phyloP scores from a whole-genome alignment of 2,888 invertebrate species.

The Tuberolachnus salignus region DNA sequence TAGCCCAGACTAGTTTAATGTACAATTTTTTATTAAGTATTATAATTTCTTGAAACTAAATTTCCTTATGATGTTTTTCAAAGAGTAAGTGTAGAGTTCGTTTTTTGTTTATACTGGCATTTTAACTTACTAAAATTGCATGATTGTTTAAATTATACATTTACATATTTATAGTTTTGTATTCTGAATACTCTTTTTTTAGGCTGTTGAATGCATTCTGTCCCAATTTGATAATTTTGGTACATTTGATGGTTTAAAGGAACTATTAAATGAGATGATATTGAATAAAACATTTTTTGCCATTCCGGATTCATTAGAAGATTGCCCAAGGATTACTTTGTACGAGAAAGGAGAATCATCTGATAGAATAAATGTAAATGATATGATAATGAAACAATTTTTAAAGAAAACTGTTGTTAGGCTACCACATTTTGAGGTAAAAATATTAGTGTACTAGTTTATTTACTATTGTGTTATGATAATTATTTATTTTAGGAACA shows the following conservation, averaged over 20 bases:
- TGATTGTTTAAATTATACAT: background rate
- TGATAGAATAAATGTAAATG: constrained; percentile 40
- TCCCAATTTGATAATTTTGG: constrained; percentile 28
- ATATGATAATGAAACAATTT: constrained; percentile 35
- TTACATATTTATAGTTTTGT: background rate
- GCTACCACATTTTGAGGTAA: constrained; percentile 49
- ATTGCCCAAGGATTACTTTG: constrained; percentile 29
- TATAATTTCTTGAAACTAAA: too few relatives aligned
- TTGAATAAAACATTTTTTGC: constrained; percentile 45
- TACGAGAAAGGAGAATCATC: constrained; percentile 26
- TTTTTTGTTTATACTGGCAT: too few relatives aligned
- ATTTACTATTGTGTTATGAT: background rate
- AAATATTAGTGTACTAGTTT: background rate
- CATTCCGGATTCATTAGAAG: constrained; percentile 27
- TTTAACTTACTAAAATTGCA: too few relatives aligned
- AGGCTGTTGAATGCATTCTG: constrained; percentile 47
- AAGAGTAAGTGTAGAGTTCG: too few relatives aligned
- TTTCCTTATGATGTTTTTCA: too few relatives aligned
- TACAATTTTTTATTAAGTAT: too few relatives aligned
- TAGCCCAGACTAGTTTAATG: too few relatives aligned
- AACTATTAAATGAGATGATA: constrained; percentile 40
- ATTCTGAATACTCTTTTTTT: background rate
- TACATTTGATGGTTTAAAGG: constrained; percentile 38
- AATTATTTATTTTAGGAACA: constrained; percentile 24
- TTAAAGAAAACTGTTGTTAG: constrained; percentile 22